These are phyloP conservation scores for Dendroctonus valens DNA, from an alignment of 1,140 invertebrate genomes.

Conservation along the genomic window DNA sequence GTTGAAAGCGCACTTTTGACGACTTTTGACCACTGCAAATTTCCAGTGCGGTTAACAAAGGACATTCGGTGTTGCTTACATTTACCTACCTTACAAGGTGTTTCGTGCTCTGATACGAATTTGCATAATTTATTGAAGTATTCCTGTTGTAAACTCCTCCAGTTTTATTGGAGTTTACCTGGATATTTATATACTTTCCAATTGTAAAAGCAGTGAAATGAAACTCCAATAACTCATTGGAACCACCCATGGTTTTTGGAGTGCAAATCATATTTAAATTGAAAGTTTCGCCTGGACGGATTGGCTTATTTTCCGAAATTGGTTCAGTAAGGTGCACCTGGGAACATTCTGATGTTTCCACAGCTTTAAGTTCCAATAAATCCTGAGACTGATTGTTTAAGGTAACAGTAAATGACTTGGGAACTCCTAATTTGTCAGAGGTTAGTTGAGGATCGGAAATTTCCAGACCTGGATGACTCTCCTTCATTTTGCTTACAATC, in stretches of 20 bases:
- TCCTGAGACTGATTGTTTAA: conserved; percentile 37
- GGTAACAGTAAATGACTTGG: conserved; percentile 43
- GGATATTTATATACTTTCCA: conserved; percentile 55
- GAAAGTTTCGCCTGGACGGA: conserved; percentile 47
- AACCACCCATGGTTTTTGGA: conserved; percentile 58
- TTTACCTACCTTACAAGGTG: conserved; percentile 11
- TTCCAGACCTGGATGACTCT: conserved; percentile 35
- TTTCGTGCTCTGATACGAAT: conserved; percentile 8
- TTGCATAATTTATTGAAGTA: conserved; percentile 14
- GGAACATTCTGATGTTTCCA: conserved; percentile 26
- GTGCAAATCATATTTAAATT: conserved; percentile 52
- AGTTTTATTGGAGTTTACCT: conserved; percentile 44
- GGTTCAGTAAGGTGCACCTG: conserved; percentile 4
- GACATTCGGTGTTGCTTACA: too few species aligned
- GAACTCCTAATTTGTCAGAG: conserved; percentile 48
- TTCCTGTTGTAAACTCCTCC: too few species aligned
- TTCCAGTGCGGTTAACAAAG: too few species aligned
- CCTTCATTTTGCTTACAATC: conserved; percentile 28
- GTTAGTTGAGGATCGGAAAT: conserved; percentile 45
- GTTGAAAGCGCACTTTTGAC: conserved; percentile 57
- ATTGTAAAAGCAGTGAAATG: conserved; percentile 60
- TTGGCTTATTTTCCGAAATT: background rate
- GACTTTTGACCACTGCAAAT: conserved; percentile 41
- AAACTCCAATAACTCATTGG: conserved; percentile 59
- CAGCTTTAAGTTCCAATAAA: conserved; percentile 35